Conservation (phyloP, 2,797 vertebrate species). For the Uromys caudimaculatus region DNA sequence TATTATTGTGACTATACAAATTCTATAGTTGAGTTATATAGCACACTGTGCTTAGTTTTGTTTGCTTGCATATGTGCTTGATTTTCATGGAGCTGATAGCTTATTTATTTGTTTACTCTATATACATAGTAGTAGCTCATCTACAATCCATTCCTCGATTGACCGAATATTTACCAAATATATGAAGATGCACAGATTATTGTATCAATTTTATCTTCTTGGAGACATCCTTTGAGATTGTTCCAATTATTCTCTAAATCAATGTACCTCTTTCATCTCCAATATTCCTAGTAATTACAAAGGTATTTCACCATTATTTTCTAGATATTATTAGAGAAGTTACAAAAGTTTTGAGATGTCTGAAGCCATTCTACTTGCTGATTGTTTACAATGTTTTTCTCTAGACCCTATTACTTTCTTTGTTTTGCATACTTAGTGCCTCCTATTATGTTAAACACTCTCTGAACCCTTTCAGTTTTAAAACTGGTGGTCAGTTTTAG, state of each 20-base stretch:
- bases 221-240: slow-evolving; percentile 33
- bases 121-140: slow-evolving; percentile 33
- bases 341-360: not conserved
- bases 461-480: not conserved
- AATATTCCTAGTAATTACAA: slow-evolving; percentile 21
- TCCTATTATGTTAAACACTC: slow-evolving; percentile 11
- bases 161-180: slow-evolving; percentile 35
- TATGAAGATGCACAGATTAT: not conserved
- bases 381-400: slow-evolving; percentile 33
- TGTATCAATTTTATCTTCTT: slow-evolving; percentile 36
- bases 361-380: not conserved
- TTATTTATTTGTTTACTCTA: slow-evolving; percentile 52
- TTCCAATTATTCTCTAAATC: slow-evolving; percentile 25
- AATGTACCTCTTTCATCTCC: not conserved
- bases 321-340: not conserved
- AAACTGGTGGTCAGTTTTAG: slow-evolving; percentile 21
- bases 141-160: not conserved
- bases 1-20: slow-evolving; percentile 36
- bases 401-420: slow-evolving; percentile 32
- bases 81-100: slow-evolving; percentile 46
- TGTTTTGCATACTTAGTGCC: slow-evolving; percentile 10
- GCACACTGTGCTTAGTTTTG: slow-evolving; percentile 41
- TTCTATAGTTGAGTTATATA: slow-evolving; percentile 11
- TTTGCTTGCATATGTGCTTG: slow-evolving; percentile 32
- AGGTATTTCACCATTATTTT: slow-evolving; percentile 3